Base-by-base conservation (phyloP, 2,797 vertebrate species). In the Esox masquinongy region DNA sequence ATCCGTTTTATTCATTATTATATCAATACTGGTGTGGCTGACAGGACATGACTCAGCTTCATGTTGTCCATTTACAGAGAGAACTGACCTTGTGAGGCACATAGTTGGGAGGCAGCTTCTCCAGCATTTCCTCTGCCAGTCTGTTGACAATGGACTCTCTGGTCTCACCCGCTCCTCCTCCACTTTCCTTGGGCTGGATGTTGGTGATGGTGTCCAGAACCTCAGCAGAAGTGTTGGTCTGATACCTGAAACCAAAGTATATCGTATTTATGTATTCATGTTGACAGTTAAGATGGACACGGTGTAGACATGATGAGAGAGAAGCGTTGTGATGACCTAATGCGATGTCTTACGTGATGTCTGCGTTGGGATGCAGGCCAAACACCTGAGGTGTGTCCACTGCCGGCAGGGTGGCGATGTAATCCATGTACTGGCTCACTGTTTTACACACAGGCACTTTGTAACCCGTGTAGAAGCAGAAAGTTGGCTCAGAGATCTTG, bases 111-210 rank as follows among this genome's bases (percentile, higher is more conserved):
- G 96, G 96, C 81, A 96, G 85, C 82, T 96, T 96, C 53, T 89
- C 91, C 72, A 96, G 79, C 95, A 96, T 96, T 61, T 95, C 95
- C 83, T 94, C 91, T 9, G 95, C 94, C 72, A 92, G 76, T 72
- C 24, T 90, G 82, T 94, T 94, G 47, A 96, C 95, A 6, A 93
- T 88, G 63, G 93, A 86, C 89, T 96, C 96, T 9, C 94, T 89
- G 12, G 95, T 96, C 85, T 87, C 94, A 68, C 94, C 95, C 68
- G 87, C 74, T 70, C 93, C 94, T 3, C 89, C 91, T 43, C 80
- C 93, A 17, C 95, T 92, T 87, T 96, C 95, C 82, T 96, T 96
- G 68, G 95, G 95, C 74, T 96, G 95, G 82, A 96, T 95, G 79
- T 95, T 95, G 75, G 93, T 94, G 84, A 96, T 95, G 1, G 92